Base-by-base conservation (phyloP, 2,888 invertebrate species). In the Mamestra brassicae region DNA sequence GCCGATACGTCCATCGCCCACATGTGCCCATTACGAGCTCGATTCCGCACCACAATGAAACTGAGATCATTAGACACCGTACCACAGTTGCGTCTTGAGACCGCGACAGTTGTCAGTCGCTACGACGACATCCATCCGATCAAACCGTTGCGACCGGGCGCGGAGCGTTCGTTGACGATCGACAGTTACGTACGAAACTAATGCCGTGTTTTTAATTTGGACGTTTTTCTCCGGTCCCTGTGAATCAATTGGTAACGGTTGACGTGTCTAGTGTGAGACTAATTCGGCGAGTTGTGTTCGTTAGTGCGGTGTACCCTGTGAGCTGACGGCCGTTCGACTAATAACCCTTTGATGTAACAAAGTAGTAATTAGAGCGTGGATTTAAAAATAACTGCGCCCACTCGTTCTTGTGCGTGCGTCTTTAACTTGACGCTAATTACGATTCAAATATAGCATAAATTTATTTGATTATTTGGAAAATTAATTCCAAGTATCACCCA, bases 21-120 rank as follows among this genome's bases (percentile, higher is more conserved):
- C 94, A 92, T 93, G 93, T 85, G 90, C 92, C 92, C 92, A 93
- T 93, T 94, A 93, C 91, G 84, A 85, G 89, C 91, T 91, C 91
- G 89, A 93, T 94, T 92, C 93, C 91, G 90, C 92, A 93, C 93
- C 91, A 92, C 93, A 94, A 93, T 94, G 92, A 92, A 91, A 87
- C 91, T 88, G 91, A 92, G 92, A 94, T 94, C 94, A 94, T 94
- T 95, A 94, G 93, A 93, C 89, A 89, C 91, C 91, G 92, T 90
- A 92, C 91, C 92, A 92, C 92, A 87, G 81, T 76, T 90, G 90
- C 90, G 92, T 90, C 89, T 89, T 88, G 89, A 89, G 88, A 85
- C 90, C 85, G 85, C 90, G 89, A 85, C 85, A 70, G 89, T 88
- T 91, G 93, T 94, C 95, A 96, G 96, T 96, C 94, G 92, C 88